Percentiles rank a stretch among this genome's conserved stretches.
These are phyloP conservation scores for Cinclus cinclus DNA, from an alignment of 2,113 vertebrate genomes.

Conservation along the genomic window DNA sequence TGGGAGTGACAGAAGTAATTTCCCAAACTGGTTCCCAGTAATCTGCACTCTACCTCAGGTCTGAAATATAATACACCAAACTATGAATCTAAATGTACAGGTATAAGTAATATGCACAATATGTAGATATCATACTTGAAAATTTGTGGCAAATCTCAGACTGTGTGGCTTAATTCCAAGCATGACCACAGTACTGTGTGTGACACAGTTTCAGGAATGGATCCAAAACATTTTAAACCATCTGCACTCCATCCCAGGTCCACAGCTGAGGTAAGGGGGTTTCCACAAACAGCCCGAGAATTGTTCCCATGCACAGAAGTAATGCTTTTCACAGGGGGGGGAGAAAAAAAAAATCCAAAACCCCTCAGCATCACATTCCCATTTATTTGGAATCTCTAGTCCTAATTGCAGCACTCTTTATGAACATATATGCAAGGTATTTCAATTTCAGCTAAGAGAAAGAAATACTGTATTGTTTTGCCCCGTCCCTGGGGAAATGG, in stretches of 20 bases:
- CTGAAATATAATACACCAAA: not conserved
- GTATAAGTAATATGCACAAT: not conserved
- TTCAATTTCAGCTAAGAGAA: not conserved
- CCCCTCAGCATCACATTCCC: not conserved
- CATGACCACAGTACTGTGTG: not conserved
- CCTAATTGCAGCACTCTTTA: not conserved
- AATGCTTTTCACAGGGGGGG: not conserved
- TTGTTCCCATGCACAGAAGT: not conserved
- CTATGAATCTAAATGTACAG: not conserved
- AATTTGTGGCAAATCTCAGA: not conserved
- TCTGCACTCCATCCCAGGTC: not conserved
- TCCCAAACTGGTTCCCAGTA: not conserved
- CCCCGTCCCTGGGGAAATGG: not conserved
- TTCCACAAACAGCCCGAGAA: not conserved
- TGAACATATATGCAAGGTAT: not conserved
- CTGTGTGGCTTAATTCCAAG: not conserved
- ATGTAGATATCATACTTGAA: accelerated
- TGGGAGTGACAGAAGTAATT: not conserved
- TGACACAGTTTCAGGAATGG: not conserved
- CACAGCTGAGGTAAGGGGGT: accelerated
- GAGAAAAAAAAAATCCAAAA: not conserved
- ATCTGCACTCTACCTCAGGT: not conserved
- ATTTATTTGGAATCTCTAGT: not conserved
- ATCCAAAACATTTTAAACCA: not conserved
- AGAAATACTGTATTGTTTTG: not conserved